phyloP scores from a whole-genome alignment of 2,113 vertebrate species.

The Malurus alboscapulatus region DNA sequence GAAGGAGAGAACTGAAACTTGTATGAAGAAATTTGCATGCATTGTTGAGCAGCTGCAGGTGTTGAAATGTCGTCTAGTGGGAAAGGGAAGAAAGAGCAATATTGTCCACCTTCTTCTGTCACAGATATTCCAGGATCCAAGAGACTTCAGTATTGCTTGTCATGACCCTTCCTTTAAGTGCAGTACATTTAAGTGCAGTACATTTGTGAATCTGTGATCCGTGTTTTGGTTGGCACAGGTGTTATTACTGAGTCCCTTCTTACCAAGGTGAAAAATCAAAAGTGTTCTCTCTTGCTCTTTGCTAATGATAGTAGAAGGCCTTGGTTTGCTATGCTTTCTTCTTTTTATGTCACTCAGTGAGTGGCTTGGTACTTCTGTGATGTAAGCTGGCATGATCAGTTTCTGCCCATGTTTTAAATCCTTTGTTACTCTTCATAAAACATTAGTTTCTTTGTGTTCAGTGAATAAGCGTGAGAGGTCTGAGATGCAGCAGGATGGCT shows the following conservation, averaged over 20 bases:
- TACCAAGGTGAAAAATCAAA: not conserved
- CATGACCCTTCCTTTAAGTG: not conserved
- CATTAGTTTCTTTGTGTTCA: not conserved
- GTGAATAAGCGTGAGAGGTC: not conserved
- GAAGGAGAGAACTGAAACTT: not conserved
- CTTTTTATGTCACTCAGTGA: not conserved
- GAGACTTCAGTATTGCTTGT: not conserved
- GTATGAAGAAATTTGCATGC: not conserved
- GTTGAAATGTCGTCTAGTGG: not conserved
- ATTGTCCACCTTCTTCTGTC: not conserved
- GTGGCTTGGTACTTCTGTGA: not conserved
- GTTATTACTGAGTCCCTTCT: not conserved
- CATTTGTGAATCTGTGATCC: not conserved
- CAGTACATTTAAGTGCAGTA: fast-evolving
- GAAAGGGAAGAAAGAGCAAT: not conserved
- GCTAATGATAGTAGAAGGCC: not conserved
- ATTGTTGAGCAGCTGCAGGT: not conserved
- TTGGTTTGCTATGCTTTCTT: not conserved
- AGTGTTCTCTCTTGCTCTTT: not conserved
- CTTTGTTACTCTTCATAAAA: not conserved
- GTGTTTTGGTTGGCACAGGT: not conserved
- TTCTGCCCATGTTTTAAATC: not conserved
- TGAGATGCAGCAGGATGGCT: not conserved
- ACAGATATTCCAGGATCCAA: not conserved
- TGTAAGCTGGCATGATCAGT: not conserved